These are phyloP conservation scores for Bombyx huttoni DNA, from an alignment of 2,888 invertebrate genomes.

Conservation along the genomic window DNA sequence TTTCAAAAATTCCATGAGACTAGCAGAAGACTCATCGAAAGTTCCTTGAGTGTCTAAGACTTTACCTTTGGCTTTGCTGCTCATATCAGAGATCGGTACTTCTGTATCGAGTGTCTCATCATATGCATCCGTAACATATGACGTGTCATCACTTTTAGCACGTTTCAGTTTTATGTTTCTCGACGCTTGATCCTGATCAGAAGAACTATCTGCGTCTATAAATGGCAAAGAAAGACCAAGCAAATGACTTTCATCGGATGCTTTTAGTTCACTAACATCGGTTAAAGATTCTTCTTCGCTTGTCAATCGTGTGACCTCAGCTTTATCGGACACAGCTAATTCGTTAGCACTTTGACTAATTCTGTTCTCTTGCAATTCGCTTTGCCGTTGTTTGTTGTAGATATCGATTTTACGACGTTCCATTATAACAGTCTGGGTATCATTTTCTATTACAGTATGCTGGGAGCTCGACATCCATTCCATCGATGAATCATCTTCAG, in stretches of 20 bases:
- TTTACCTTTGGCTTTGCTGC: slow-evolving; percentile 27
- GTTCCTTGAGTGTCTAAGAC: slow-evolving; percentile 71
- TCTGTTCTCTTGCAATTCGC: slow-evolving; percentile 52
- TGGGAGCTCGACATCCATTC: slow-evolving; percentile 62
- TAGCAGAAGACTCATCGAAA: slow-evolving; percentile 72
- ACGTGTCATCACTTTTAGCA: slow-evolving; percentile 78
- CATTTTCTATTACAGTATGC: slow-evolving; percentile 60
- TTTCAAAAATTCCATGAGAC: slow-evolving; percentile 59
- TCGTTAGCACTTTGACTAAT: slow-evolving; percentile 48
- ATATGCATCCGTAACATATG: slow-evolving; percentile 78
- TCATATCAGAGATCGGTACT: slow-evolving; percentile 65
- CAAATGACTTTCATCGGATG: slow-evolving; percentile 62
- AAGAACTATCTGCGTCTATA: slow-evolving; percentile 69
- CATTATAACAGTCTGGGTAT: slow-evolving; percentile 75
- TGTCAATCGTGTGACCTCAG: slow-evolving; percentile 63
- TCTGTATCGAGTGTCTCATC: slow-evolving; percentile 78
- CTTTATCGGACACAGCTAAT: slow-evolving; percentile 43
- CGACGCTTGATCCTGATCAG: slow-evolving; percentile 54
- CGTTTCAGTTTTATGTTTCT: slow-evolving; percentile 41
- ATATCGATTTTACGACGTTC: slow-evolving; percentile 75
- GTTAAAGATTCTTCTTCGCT: slow-evolving; percentile 81
- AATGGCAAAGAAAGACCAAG: slow-evolving; percentile 63
- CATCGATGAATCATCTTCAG: slow-evolving; percentile 61
- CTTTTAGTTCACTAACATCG: slow-evolving; percentile 75
- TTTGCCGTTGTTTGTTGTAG: slow-evolving; percentile 68